phyloP scores from a whole-genome alignment of 2,797 vertebrate genomes.

The Oryzias sinensis region DNA sequence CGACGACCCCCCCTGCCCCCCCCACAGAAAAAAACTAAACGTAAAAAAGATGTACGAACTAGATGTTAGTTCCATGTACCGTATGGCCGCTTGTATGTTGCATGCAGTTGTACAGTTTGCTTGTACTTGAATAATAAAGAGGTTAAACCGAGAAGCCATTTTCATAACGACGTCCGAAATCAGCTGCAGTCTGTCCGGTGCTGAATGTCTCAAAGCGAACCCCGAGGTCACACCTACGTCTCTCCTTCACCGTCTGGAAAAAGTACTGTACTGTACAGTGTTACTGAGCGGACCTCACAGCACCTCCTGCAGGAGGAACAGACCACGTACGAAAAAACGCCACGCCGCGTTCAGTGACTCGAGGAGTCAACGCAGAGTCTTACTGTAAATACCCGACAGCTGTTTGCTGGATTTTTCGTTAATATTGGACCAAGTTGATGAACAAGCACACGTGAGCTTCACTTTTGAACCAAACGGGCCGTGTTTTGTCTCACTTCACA shows the following conservation, averaged over 20 bases:
- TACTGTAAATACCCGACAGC: slow-evolving; percentile 75
- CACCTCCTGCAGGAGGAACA: slow-evolving; percentile 23
- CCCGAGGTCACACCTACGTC: slow-evolving; percentile 81
- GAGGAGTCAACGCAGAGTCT: slow-evolving; percentile 46
- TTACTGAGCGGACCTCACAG: slow-evolving; percentile 63
- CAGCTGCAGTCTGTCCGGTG: slow-evolving; percentile 84
- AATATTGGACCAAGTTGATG: slow-evolving; percentile 78
- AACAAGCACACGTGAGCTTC: no score
- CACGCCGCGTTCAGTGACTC: slow-evolving; percentile 36
- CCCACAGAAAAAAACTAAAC: slow-evolving; percentile 73
- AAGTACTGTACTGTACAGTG: slow-evolving; percentile 63
- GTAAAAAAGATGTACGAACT: slow-evolving; percentile 66
- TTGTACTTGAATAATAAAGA: slow-evolving; percentile 92
- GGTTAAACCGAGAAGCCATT: slow-evolving; percentile 97
- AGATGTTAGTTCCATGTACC: slow-evolving; percentile 93
- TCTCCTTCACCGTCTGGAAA: slow-evolving; percentile 58
- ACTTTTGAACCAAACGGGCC: slow-evolving; percentile 75
- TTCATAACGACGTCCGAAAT: slow-evolving; percentile 86
- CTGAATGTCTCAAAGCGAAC: slow-evolving; percentile 90
- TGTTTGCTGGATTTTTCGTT: slow-evolving; percentile 76
- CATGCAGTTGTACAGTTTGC: slow-evolving; percentile 99
- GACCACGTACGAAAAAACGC: no score
- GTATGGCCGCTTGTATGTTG: slow-evolving; percentile 98
- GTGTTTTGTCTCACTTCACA: slow-evolving; percentile 44
- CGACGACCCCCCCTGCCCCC: neutral